phyloP scores from a whole-genome alignment of 2,888 invertebrate genomes.

The Aplocera efformata region DNA sequence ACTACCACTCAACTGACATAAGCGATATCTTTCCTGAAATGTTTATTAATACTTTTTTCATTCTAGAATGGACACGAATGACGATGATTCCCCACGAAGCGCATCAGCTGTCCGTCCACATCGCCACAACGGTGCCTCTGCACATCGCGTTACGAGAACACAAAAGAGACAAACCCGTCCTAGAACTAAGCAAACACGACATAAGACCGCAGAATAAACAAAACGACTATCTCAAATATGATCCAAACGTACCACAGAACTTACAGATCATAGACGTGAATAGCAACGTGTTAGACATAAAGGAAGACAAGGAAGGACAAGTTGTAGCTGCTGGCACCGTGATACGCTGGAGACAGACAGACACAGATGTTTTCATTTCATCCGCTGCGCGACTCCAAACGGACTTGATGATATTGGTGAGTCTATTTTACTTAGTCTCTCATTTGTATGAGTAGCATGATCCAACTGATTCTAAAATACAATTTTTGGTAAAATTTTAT shows the following conservation, averaged over 20 bases:
- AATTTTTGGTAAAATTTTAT: no score
- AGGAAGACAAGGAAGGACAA: conserved; percentile 49
- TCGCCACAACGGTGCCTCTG: conserved; percentile 55
- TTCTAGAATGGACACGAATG: conserved; percentile 64
- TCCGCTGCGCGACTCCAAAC: conserved; percentile 58
- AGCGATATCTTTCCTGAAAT: no score
- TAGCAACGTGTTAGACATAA: conserved; percentile 65
- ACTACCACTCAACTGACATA: no score
- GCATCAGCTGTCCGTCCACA: conserved; percentile 59
- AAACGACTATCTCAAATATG: conserved; percentile 66
- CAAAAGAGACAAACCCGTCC: conserved; percentile 56
- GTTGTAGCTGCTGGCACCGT: conserved; percentile 62
- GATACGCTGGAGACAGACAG: conserved; percentile 59
- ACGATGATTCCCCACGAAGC: conserved; percentile 67
- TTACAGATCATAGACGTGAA: conserved; percentile 69
- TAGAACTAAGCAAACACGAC: conserved; percentile 60
- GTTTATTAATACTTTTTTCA: no score
- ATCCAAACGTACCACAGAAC: conserved; percentile 66
- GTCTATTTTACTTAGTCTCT: no score
- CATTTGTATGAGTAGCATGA: no score
- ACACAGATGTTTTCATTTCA: conserved; percentile 56
- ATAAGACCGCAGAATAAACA: conserved; percentile 48
- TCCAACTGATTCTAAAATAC: no score
- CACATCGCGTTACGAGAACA: conserved; percentile 61
- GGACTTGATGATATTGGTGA: conserved; percentile 71